Evolutionary conservation across 2,797 vertebrate genomes (phyloP).

Genomic region (Manis pentadactyla): DNA sequence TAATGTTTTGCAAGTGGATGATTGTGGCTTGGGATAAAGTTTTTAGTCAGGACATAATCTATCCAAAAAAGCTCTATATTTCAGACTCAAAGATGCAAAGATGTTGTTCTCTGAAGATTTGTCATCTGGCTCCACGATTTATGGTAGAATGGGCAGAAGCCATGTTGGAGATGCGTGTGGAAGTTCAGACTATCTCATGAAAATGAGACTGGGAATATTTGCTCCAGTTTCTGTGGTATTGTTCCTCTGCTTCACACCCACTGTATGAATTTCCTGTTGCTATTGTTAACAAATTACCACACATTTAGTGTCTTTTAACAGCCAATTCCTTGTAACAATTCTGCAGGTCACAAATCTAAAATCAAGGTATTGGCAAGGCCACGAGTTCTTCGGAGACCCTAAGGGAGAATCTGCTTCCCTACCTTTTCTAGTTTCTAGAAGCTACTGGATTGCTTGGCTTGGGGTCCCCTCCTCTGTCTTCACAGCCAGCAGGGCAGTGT

Average conservation of each 20-base stretch:
- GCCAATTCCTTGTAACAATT: not conserved
- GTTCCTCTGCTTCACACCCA: not conserved
- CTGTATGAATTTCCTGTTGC: not conserved
- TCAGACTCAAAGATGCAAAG: not conserved
- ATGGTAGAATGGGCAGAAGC: not conserved
- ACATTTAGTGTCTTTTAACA: not conserved
- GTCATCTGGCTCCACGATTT: not conserved
- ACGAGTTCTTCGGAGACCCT: not conserved
- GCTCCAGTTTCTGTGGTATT: not conserved
- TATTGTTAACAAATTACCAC: not conserved
- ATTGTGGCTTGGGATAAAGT: not conserved
- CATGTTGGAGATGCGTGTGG: not conserved
- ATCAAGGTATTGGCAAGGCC: not conserved
- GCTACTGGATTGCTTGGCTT: accelerated
- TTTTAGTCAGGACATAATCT: not conserved
- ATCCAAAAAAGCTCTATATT: not conserved
- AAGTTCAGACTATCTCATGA: not conserved
- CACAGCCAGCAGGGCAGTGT: not conserved
- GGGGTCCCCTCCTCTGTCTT: accelerated
- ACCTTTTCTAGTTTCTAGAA: not conserved
- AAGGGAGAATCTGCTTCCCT: not conserved
- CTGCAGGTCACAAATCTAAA: not conserved
- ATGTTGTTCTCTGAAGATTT: not conserved
- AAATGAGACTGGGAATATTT: not conserved
- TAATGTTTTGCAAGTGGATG: not conserved